Evolutionary conservation across 2,888 invertebrate species (phyloP).

Genomic region (Drosophila stalkeri): DNA sequence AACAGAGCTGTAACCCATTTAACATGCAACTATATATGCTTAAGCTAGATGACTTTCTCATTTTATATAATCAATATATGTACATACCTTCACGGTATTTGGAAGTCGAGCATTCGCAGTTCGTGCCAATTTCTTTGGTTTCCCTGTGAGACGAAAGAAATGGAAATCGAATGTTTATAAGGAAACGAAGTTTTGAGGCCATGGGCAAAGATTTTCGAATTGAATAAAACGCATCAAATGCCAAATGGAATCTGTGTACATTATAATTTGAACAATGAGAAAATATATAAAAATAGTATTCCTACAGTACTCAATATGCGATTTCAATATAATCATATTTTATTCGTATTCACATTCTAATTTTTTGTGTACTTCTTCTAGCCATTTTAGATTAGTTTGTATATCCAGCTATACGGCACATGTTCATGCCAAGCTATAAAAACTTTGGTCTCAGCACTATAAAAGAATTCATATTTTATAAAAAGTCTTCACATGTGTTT

Average conservation of each 20-base stretch:
- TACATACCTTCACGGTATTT: slow-evolving; percentile 4
- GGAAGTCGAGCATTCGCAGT: neutral
- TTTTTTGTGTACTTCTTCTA: neutral
- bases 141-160: slow-evolving; percentile 50
- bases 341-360: neutral
- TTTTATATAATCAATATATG: neutral
- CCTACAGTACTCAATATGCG: slow-evolving; percentile 7
- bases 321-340: slow-evolving; percentile 7
- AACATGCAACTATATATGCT: too few relatives aligned
- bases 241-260: slow-evolving; percentile 1
- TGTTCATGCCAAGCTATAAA: neutral
- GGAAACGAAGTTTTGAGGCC: slow-evolving; percentile 46
- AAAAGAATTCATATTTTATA: slow-evolving; percentile 10
- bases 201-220: slow-evolving; percentile 38
- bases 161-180: slow-evolving; percentile 51
- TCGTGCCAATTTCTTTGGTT: slow-evolving; percentile 1
- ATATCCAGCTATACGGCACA: neutral
- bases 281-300: slow-evolving; percentile 21
- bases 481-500: slow-evolving; percentile 54
- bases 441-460: slow-evolving; percentile 2
- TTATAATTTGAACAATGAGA: slow-evolving; percentile 13
- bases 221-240: slow-evolving; percentile 31
- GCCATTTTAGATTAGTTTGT: neutral
- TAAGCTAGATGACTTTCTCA: neutral
- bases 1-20: too few relatives aligned